Evolutionary conservation across 1,140 invertebrate genomes (phyloP).

Genomic region (Copidosoma floridanum): DNA sequence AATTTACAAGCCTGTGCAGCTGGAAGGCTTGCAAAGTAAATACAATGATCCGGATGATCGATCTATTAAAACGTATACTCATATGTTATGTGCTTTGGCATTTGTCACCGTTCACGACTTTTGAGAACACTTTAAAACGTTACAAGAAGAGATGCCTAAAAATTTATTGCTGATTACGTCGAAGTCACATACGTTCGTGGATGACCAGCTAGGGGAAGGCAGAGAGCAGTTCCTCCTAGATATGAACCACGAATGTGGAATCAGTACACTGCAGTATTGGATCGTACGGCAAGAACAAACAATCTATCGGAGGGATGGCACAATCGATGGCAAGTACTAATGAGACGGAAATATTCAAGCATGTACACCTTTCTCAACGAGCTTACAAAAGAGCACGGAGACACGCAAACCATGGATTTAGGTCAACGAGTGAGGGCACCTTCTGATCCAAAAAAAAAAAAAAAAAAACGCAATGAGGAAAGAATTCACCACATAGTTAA

Average conservation of each 20-base stretch:
- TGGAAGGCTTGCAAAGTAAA: not conserved
- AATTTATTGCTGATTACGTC: conserved; percentile 12
- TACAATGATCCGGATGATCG: not conserved
- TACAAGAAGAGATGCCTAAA: not conserved
- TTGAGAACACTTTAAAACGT: not conserved
- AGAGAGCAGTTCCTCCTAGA: conserved; percentile 5
- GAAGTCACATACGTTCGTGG: conserved; percentile 19
- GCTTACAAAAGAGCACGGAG: conserved; percentile 15
- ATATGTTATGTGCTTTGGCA: conserved; percentile 12
- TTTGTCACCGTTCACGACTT: conserved; percentile 13
- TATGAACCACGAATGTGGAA: conserved; percentile 5
- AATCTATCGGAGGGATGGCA: conserved; percentile 24
- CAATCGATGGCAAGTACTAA: conserved; percentile 13
- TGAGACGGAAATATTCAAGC: conserved; percentile 18
- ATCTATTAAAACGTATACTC: not conserved
- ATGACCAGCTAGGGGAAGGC: conserved; percentile 11
- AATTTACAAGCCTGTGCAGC: not conserved
- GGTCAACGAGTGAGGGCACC: too few species aligned
- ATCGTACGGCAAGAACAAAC: conserved; percentile 7
- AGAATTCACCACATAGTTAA: too few species aligned
- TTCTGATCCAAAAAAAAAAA: too few species aligned
- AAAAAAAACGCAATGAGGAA: too few species aligned
- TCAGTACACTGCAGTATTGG: conserved; percentile 8
- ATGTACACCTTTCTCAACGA: conserved; percentile 17
- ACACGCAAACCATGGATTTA: not conserved